Evolutionary conservation across 2,113 vertebrate species (phyloP), one percentile per base, ranked within the genome.

Genomic region (Ia io): DNA sequence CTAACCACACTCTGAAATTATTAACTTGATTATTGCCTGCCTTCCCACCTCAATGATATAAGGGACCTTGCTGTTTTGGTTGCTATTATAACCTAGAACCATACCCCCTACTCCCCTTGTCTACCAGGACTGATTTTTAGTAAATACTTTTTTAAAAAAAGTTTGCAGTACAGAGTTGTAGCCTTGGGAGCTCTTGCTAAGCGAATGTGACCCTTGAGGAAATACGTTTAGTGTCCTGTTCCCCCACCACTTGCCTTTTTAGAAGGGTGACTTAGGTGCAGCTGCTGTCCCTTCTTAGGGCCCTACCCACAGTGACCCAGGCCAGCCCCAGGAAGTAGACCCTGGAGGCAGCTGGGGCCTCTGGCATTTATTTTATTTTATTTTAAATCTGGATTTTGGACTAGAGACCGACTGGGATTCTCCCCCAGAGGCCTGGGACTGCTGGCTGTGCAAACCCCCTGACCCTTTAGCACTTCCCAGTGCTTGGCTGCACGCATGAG

Each of bases 391-490:
- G 47, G 42, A 56, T 61, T 93, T 94, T 93, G 94, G 70, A 93
- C 51, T 49, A 9, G 70, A 82, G n/a, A 69, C 42, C 6, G 3
- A 23, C 44, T 32, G 88, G 47, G 67, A 53, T 84, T 93, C 63
- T 88, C 88, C 69, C 74, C 18, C 11, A 77, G 77, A 77, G 93
- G 88, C 61, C 67, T 67, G 89, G 87, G 86, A 76, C 78, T 51
- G 51, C 95, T 95, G 79, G 89, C 59, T 22, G 14, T n/a, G 47
- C 51, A 35, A 84, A 32, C 40, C 87, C 83, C 76, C 59, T 95
- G 80, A 95, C 93, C 95, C 88, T 93, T 96, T 95, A 94, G 95
- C 97, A 96, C 96, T 92, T 95, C 37, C 70, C 71, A 93, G 90
- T 1, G 35, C 88, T 96, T 86, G 87, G 77, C 93, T 95, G 84